Evolutionary conservation across 92 coral and sea anemone genomes (phyloP), one percentile per base, ranked within the genome.

Genomic region (Epizoanthus stellaris): DNA sequence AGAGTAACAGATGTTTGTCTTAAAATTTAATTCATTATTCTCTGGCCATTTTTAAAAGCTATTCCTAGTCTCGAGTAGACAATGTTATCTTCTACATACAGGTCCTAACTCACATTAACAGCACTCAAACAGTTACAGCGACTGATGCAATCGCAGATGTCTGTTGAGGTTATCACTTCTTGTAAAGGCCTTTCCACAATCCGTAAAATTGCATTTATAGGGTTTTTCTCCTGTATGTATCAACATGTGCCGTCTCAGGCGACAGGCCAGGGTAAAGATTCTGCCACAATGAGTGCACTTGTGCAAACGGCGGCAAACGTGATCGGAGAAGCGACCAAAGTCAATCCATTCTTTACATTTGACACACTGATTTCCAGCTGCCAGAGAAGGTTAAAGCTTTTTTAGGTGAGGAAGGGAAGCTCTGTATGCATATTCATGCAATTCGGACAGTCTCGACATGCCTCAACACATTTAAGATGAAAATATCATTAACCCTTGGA

Each of bases 181-280:
- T 15, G 88, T 77, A 47, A 88, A 88, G 17, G 88, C 74, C 74
- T 88, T 88, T 11, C 88, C 84, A 47, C 91, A 88, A 30, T 88
- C 13, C 17, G 52, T 86, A 57, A 67, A 85, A 56, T 71, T 43
- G 58, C 91, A 88, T 38, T 68, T 84, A 76, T 75, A 88, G n/a
- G 91, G 91, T 71, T 85, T 85, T 63, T 83, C 80, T 49, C 91
- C 91, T 54, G 88, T 83, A 60, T 88, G 91, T 67, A 79, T 25
- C 13, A 67, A 79, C 83, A 79, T 43, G 60, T 79, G 83, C 59
- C 83, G 83, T 15, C 56, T 67, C 15, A 79, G 83, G 20, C 67
- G 58, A 68, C 73, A 17, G 21, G 52, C 21, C 39, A 34, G n/a
- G 42, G 43, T 19, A 38, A 68, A 68, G 6, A 43, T 68, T 38